A percentile compares a stretch with the other conserved stretches of the same genome.
phyloP scores from a whole-genome alignment of 2,113 vertebrate species.

The Pseudorhombus dupliciocellatus region DNA sequence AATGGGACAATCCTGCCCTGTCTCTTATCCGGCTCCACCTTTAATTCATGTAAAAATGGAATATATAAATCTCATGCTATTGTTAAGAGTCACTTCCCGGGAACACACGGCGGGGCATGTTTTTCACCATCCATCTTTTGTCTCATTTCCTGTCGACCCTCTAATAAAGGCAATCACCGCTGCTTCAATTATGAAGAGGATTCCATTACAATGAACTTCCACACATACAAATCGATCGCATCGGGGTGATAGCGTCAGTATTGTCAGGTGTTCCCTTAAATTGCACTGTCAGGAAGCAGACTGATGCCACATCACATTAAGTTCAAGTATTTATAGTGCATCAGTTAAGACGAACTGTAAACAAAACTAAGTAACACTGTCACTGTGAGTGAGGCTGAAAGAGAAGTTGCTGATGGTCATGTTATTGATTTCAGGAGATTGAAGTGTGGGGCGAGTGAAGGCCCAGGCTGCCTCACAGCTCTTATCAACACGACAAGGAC shows the following conservation, averaged over 20 bases:
- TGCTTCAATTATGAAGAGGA: no score
- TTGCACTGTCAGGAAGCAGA: neutral
- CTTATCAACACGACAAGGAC: slow-evolving; percentile 75
- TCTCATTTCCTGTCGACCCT: neutral
- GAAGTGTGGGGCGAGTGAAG: slow-evolving; percentile 40
- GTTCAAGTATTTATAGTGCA: slow-evolving; percentile 29
- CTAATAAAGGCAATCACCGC: neutral
- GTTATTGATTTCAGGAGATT: slow-evolving; percentile 65
- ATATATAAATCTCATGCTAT: neutral
- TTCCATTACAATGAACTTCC: neutral
- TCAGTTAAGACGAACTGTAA: slow-evolving; percentile 21
- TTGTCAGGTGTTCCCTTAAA: slow-evolving; percentile 2
- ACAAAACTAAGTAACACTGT: slow-evolving; percentile 26
- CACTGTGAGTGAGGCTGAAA: slow-evolving; percentile 29
- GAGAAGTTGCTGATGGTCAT: slow-evolving; percentile 29
- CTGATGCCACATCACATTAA: slow-evolving; percentile 7
- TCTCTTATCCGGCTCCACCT: neutral
- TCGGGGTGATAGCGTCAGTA: neutral
- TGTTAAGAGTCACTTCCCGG: neutral
- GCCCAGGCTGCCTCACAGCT: slow-evolving; percentile 48
- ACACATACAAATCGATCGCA: neutral
- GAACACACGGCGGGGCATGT: neutral
- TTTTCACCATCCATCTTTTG: neutral
- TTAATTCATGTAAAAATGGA: neutral
- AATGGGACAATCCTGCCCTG: neutral